Percentiles rank a stretch among this genome's conserved stretches.
phyloP scores from a whole-genome alignment of 1,140 invertebrate species.

The Anastrepha obliqua region DNA sequence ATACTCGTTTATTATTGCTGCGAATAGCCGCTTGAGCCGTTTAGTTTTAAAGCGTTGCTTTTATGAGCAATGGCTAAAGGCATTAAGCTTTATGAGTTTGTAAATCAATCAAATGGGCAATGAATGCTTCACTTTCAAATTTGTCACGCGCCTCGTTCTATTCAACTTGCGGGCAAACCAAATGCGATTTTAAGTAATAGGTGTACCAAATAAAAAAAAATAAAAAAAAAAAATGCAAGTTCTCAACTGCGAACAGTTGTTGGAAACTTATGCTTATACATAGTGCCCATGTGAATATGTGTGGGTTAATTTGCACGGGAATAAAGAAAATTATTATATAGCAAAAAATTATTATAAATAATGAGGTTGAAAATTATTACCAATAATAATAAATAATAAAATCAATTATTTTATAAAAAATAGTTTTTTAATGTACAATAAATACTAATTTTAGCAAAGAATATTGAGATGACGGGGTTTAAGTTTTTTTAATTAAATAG shows the following conservation, averaged over 20 bases:
- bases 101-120: not conserved
- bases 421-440: too few species aligned
- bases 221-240: not conserved
- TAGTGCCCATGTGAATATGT: not conserved
- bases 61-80: conserved; percentile 9
- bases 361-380: too few species aligned
- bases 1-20: too few species aligned
- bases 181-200: not conserved
- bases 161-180: not conserved
- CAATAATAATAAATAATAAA: too few species aligned
- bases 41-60: not conserved
- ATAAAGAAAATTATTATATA: too few species aligned
- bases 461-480: too few species aligned
- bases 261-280: not conserved
- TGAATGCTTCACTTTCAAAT: not conserved
- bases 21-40: not conserved
- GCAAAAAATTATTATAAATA: too few species aligned
- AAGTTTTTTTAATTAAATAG: too few species aligned
- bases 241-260: not conserved
- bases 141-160: not conserved
- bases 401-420: too few species aligned
- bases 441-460: too few species aligned
- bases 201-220: too few species aligned
- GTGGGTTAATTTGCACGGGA: not conserved
- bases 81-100: not conserved